phyloP scores from a whole-genome alignment of 2,888 invertebrate species.

The Nephrocerus scutellatus region DNA sequence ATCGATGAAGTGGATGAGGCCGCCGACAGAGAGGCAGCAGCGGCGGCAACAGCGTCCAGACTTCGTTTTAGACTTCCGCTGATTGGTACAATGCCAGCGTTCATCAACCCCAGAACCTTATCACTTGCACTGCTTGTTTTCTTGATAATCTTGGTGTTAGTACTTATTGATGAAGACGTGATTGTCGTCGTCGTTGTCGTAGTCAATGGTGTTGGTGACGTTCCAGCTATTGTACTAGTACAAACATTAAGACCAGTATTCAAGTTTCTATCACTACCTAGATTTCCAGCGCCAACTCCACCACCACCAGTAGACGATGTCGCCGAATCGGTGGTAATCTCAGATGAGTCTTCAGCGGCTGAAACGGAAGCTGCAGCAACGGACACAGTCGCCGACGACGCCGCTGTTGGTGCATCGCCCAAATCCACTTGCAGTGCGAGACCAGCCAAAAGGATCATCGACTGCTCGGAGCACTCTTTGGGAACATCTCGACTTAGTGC shows the following conservation, averaged over 20 bases:
- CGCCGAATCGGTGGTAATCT: slow-evolving; percentile 14
- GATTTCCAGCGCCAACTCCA: slow-evolving; percentile 18
- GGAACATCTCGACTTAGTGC: slow-evolving; percentile 60
- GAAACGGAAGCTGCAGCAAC: slow-evolving; percentile 38
- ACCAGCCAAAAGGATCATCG: slow-evolving; percentile 74
- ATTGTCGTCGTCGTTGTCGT: slow-evolving; percentile 4
- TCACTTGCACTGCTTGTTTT: slow-evolving; percentile 35
- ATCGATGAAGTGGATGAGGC: slow-evolving; percentile 28
- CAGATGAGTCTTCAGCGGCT: slow-evolving; percentile 26
- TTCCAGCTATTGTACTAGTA: too few relatives aligned
- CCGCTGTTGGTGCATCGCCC: slow-evolving; percentile 60
- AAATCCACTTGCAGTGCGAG: slow-evolving; percentile 88
- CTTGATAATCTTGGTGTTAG: slow-evolving; percentile 39
- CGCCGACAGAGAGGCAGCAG: slow-evolving; percentile 24
- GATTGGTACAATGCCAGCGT: slow-evolving; percentile 26
- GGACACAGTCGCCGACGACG: slow-evolving; percentile 26
- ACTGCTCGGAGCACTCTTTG: slow-evolving; percentile 53
- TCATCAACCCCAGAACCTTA: slow-evolving; percentile 35
- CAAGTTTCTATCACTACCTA: slow-evolving; percentile 19
- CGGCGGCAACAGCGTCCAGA: slow-evolving; percentile 21
- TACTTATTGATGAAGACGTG: slow-evolving; percentile 27
- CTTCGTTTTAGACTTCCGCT: slow-evolving; percentile 23
- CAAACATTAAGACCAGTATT: too few relatives aligned
- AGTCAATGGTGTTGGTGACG: background rate
- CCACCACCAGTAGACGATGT: slow-evolving; percentile 17